A percentile compares a stretch with the other conserved stretches of the same genome.
phyloP scores from a whole-genome alignment of 2,888 invertebrate species.

The Agriopis aurantiaria region DNA sequence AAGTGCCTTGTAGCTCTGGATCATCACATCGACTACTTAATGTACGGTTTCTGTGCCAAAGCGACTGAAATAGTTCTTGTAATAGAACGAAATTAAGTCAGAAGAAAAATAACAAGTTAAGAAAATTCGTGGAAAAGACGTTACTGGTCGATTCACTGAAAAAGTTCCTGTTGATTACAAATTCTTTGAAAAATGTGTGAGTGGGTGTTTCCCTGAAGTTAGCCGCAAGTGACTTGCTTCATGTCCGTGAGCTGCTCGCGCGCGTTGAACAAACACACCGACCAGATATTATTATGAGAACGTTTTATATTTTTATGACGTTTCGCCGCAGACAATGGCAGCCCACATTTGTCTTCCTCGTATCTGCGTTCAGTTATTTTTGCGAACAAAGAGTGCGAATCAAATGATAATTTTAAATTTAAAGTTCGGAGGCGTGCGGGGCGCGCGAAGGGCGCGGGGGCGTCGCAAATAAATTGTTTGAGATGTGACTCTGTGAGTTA shows the following conservation, averaged over 20 bases:
- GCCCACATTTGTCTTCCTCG: slow-evolving; percentile 71
- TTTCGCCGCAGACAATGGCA: slow-evolving; percentile 74
- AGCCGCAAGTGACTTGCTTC: no score
- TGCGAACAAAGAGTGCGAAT: slow-evolving; percentile 67
- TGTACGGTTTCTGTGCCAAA: no score
- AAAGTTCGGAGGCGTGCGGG: slow-evolving; percentile 18
- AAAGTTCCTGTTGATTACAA: no score
- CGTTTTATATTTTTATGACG: slow-evolving; percentile 67
- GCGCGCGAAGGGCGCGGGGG: background rate
- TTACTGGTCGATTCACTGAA: no score
- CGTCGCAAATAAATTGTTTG: slow-evolving; percentile 63
- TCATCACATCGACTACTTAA: no score
- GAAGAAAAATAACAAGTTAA: no score
- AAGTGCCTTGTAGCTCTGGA: no score
- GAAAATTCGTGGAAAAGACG: no score
- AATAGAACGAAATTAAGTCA: no score
- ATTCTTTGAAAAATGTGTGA: no score
- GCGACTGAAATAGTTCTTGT: no score
- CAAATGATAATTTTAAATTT: slow-evolving; percentile 77
- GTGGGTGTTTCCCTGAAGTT: background rate
- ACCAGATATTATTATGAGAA: slow-evolving; percentile 12
- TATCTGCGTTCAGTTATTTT: slow-evolving; percentile 68
- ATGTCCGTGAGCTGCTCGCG: no score
- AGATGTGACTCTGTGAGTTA: slow-evolving; percentile 63
- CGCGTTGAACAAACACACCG: slow-evolving; percentile 27